Evolutionary conservation across 2,797 vertebrate species (phyloP).

Genomic region (Knipowitschia caucasica): DNA sequence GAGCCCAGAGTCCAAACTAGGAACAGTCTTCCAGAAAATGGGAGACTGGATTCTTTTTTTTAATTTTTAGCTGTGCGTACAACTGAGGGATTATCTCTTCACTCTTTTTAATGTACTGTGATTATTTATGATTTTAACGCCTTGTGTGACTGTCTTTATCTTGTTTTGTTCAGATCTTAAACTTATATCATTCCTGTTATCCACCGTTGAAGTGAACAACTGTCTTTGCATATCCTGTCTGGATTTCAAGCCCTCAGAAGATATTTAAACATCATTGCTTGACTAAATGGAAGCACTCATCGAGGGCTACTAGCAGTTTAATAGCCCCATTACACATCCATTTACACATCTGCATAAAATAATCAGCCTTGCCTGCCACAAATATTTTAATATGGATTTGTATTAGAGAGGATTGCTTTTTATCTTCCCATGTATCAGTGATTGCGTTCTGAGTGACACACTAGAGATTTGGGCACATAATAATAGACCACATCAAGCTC

Average conservation of each 20-base stretch:
- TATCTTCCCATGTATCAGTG: conserved; percentile 10
- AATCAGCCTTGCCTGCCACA: conserved; percentile 6
- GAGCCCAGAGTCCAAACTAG: too few relatives aligned
- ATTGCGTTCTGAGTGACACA: conserved; percentile 17
- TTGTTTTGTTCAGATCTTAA: background rate
- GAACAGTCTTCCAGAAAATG: too few relatives aligned
- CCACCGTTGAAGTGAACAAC: background rate
- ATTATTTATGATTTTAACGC: too few relatives aligned
- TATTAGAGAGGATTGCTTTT: conserved; percentile 1
- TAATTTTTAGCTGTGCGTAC: too few relatives aligned
- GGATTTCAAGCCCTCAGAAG: background rate
- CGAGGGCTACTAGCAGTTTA: conserved; percentile 13
- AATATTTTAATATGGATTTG: conserved; percentile 9
- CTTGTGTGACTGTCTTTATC: background rate
- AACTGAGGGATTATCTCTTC: too few relatives aligned
- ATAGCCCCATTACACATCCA: conserved; percentile 10
- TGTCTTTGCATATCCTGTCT: background rate
- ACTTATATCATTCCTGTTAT: background rate
- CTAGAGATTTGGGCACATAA: conserved; percentile 33
- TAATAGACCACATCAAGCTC: conserved; percentile 50
- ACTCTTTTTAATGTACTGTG: too few relatives aligned
- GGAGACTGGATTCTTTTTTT: too few relatives aligned
- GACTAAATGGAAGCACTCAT: conserved; percentile 18
- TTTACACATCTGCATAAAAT: conserved; percentile 14
- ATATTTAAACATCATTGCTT: conserved; percentile 3